phyloP scores from a whole-genome alignment of 2,888 invertebrate species.

The Stomorhina lunata region DNA sequence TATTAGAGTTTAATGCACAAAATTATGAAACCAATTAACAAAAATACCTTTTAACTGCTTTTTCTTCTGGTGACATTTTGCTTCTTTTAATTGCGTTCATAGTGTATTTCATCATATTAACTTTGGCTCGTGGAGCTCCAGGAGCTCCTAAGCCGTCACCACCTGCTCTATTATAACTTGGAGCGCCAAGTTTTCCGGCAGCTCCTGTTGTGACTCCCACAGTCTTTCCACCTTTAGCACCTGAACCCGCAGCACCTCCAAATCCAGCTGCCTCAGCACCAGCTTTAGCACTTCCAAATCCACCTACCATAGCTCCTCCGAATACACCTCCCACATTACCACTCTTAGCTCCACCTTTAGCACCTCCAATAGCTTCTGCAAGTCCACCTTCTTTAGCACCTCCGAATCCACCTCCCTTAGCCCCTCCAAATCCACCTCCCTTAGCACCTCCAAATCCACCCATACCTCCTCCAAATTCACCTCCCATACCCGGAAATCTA shows the following conservation, averaged over 20 bases:
- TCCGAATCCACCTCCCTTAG: neutral
- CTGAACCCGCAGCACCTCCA: neutral
- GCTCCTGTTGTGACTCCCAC: too few relatives aligned
- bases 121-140: constrained; percentile 15
- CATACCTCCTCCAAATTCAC: neutral
- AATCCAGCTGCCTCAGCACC: constrained; percentile 15
- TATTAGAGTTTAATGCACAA: neutral
- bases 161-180: neutral
- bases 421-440: constrained; percentile 38
- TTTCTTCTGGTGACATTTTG: constrained; percentile 45
- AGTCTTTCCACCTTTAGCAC: constrained; percentile 34
- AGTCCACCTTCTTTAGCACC: constrained; percentile 31
- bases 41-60: constrained; percentile 62
- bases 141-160: constrained; percentile 25
- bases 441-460: constrained; percentile 35
- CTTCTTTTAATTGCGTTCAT: constrained; percentile 45
- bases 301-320: constrained; percentile 38
- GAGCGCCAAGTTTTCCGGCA: too few relatives aligned
- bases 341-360: constrained; percentile 42
- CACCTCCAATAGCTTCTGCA: neutral
- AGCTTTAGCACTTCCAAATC: constrained; percentile 44
- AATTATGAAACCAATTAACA: neutral
- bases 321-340: constrained; percentile 15
- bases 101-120: constrained; percentile 70
- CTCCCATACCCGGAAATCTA: neutral